Percentiles rank a stretch among this genome's conserved stretches.
These are phyloP conservation scores for Myotis pilosus DNA, from an alignment of 2,797 vertebrate species.

Conservation along the genomic window DNA sequence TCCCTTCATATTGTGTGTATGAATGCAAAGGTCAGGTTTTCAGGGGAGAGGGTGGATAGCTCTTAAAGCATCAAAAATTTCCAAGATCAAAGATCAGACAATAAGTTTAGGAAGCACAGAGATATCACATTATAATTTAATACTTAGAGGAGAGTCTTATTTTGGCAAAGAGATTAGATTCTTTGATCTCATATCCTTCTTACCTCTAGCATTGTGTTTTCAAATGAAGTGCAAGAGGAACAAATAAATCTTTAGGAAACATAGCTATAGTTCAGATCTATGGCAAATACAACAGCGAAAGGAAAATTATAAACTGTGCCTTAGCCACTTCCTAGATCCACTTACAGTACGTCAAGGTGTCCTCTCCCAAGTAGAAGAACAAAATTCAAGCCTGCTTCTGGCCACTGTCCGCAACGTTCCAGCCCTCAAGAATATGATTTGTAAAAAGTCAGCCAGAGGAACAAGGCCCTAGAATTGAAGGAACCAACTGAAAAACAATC, in stretches of 20 bases:
- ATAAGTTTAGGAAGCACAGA: conserved; percentile 25
- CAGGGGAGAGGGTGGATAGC: neutral
- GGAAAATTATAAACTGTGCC: neutral
- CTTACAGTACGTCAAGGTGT: neutral
- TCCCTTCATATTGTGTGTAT: neutral
- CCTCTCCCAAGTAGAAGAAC: neutral
- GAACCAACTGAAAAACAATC: neutral
- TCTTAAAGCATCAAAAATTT: conserved; percentile 15
- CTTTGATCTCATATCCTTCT: neutral
- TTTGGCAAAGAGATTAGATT: neutral
- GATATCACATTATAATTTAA: neutral
- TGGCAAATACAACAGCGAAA: neutral
- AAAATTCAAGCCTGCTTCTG: neutral
- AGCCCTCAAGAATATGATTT: neutral
- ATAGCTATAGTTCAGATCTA: neutral
- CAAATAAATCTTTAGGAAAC: neutral
- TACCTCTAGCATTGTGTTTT: neutral
- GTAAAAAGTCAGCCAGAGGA: neutral
- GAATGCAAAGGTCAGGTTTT: neutral
- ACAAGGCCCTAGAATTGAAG: neutral
- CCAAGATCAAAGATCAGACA: neutral
- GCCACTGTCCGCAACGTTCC: neutral
- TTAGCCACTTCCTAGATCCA: neutral
- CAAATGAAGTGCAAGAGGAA: neutral
- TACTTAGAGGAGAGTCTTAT: neutral